Evolutionary conservation across 2,888 invertebrate genomes (phyloP), one percentile per base, ranked within the genome.

Genomic region (Nematopogon swammerdamellus): DNA sequence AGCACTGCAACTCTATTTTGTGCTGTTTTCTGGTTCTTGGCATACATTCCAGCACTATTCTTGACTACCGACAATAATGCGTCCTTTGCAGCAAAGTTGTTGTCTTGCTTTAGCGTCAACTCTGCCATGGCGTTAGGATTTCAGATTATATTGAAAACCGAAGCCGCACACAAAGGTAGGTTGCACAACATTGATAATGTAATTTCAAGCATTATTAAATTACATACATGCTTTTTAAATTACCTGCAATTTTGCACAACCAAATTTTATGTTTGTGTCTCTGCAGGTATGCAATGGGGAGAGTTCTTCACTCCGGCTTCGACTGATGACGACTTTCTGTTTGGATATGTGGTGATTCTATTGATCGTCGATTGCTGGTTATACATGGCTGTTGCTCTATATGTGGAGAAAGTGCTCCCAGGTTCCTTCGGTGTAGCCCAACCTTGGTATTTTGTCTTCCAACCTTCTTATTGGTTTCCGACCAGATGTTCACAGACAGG

Each of bases 391-490:
- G 66, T 95, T 36, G 88, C 95, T 0, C 73, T 95, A 56, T 97
- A 96, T 63, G 71, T 95, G 20, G 95, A 96, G 67, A 90, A 90
- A 56, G 84, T 97, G 10, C 81, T 87, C 53, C 96, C 96, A 0
- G 95, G 95, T 10, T 88, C 90, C n/a, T 92, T 83, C 65, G 95
- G 95, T 3, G 86, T 95, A 0, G 87, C 91, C 0, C 84, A 85
- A 53, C 87, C 86, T 19, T 95, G 92, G 86, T 86, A 94, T 61
- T 96, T 93, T 62, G 85, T 86, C 0, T 81, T 92, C 47, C 82
- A 82, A 42, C 65, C 69, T 19, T 59, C 64, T 1, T 87, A 80
- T 60, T 87, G 87, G 87, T 73, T 62, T 44, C 61, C 68, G 6
- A 46, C 19, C 42, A 53, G 42, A 25, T 25, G 47, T 52, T 48